Conservation (phyloP, 2,113 vertebrate genomes). For the Carollia perspicillata region DNA sequence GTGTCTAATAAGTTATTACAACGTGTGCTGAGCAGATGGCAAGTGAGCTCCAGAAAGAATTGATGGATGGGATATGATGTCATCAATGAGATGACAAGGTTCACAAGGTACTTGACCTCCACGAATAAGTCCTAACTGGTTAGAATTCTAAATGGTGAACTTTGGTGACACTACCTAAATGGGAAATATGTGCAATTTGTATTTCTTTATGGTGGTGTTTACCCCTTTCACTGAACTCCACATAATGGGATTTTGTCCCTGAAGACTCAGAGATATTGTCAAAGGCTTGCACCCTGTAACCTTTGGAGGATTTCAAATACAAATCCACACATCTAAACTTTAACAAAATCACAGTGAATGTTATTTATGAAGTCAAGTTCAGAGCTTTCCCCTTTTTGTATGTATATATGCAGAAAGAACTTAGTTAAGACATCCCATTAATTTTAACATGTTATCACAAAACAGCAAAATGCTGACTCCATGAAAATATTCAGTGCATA, state of each 20-base stretch:
- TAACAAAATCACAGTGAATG: conserved; percentile 75
- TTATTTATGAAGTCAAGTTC: conserved; percentile 78
- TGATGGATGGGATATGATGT: conserved; percentile 98
- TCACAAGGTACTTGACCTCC: conserved; percentile 90
- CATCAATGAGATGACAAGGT: conserved; percentile 92
- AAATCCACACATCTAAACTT: conserved; percentile 79
- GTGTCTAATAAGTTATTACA: conserved; percentile 89
- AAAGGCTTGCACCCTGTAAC: conserved; percentile 83
- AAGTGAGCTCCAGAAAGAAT: conserved; percentile 86
- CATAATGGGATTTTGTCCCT: conserved; percentile 89
- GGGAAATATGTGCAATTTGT: conserved; percentile 93
- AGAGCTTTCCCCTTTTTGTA: conserved; percentile 67
- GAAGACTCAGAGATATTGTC: conserved; percentile 85
- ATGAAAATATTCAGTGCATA: conserved; percentile 72
- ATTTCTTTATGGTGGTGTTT: conserved; percentile 90
- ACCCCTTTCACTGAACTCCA: conserved; percentile 86
- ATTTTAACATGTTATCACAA: conserved; percentile 70
- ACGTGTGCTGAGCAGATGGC: conserved; percentile 92
- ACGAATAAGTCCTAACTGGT: conserved; percentile 88
- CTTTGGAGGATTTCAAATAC: conserved; percentile 84
- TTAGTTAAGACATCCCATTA: conserved; percentile 77
- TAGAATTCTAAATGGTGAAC: conserved; percentile 92
- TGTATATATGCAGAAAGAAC: conserved; percentile 69
- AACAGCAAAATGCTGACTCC: conserved; percentile 77
- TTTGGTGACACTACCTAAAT: conserved; percentile 92